phyloP scores from a whole-genome alignment of 2,888 invertebrate species.

The Liposcelis brunnea region DNA sequence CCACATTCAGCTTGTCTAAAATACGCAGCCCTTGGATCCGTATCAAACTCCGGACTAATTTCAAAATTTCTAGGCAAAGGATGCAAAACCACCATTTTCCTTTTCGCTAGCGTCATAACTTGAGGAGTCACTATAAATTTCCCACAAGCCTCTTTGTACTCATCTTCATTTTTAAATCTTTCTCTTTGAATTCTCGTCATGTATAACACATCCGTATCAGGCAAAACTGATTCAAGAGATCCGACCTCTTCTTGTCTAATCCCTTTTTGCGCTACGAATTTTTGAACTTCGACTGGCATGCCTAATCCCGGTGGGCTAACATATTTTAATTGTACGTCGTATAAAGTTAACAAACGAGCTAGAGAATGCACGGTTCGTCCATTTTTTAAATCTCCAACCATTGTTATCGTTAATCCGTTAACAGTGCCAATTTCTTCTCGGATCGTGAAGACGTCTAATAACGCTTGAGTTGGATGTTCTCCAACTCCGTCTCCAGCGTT shows the following conservation, averaged over 20 bases:
- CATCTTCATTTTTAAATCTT: constrained; percentile 63
- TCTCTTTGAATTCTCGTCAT: constrained; percentile 97
- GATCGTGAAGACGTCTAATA: constrained; percentile 94
- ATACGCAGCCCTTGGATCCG: constrained; percentile 93
- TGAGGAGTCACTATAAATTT: constrained; percentile 84
- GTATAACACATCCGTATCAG: constrained; percentile 91
- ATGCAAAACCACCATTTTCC: constrained; percentile 92
- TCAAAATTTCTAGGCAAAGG: constrained; percentile 90
- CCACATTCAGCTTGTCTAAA: constrained; percentile 97
- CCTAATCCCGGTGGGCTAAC: constrained; percentile 72
- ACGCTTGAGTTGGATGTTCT: constrained; percentile 94
- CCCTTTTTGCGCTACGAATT: constrained; percentile 61
- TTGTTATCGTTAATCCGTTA: constrained; percentile 88
- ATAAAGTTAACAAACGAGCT: constrained; percentile 80
- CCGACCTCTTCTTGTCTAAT: constrained; percentile 55
- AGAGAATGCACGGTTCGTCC: constrained; percentile 97
- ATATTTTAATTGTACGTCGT: constrained; percentile 83
- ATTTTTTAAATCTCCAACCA: constrained; percentile 96
- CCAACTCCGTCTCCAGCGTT: constrained; percentile 97
- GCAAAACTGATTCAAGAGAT: constrained; percentile 70
- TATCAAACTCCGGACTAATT: constrained; percentile 88
- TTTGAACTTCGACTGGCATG: constrained; percentile 78
- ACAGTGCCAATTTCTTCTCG: constrained; percentile 98
- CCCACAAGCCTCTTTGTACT: constrained; percentile 80
- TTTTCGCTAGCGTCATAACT: constrained; percentile 84